phyloP scores from a whole-genome alignment of 2,888 invertebrate species.

The Agriotes lineatus region DNA sequence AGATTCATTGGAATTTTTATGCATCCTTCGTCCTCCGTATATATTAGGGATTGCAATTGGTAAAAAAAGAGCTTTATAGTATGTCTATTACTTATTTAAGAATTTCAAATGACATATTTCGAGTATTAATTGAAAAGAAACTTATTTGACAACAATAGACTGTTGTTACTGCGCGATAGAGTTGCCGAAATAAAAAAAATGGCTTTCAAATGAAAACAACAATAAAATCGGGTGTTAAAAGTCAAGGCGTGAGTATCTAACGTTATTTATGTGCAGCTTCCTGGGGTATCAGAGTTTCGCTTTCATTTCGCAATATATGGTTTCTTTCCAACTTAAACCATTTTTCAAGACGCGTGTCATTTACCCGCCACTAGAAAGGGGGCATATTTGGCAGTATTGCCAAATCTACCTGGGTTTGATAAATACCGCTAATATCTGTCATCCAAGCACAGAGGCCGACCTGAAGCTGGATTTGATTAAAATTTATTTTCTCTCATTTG shows the following conservation, averaged over 20 bases:
- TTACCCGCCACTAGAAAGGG: not conserved
- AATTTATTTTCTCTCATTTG: not conserved
- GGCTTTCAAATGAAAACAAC: not conserved
- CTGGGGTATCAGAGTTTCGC: not conserved
- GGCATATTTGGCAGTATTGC: not conserved
- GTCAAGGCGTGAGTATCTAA: not conserved
- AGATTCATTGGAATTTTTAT: too few species aligned
- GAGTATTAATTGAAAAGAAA: too few species aligned
- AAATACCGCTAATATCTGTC: not conserved
- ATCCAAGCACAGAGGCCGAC: not conserved
- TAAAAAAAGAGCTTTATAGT: too few species aligned
- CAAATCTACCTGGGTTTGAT: constrained; percentile 7
- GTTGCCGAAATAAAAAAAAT: not conserved
- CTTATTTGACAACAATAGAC: too few species aligned
- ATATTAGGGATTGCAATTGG: too few species aligned
- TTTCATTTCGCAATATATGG: constrained; percentile 4
- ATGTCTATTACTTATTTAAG: too few species aligned
- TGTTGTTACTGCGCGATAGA: too few species aligned
- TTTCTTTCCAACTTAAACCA: not conserved
- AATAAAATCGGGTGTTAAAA: too few species aligned
- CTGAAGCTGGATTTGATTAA: not conserved
- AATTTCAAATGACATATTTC: too few species aligned
- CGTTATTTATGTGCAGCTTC: not conserved
- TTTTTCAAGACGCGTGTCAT: constrained; percentile 8
- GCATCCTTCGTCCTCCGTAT: too few species aligned